A percentile compares a stretch with the other conserved stretches of the same genome.
These are phyloP conservation scores for Chaetoderma sp. DNA, from an alignment of 2,888 invertebrate genomes.

Conservation along the genomic window DNA sequence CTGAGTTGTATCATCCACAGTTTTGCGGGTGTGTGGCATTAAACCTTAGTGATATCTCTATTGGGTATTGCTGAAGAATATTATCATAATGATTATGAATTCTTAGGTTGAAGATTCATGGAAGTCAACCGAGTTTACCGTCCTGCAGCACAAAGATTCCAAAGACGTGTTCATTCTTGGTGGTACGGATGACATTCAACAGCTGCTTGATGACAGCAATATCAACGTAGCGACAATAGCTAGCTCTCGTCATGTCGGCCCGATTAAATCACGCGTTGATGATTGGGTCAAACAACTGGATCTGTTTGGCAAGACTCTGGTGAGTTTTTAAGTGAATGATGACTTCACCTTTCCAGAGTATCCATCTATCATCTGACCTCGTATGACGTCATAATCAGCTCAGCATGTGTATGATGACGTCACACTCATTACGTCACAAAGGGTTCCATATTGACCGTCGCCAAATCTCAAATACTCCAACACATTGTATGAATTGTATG, in stretches of 20 bases:
- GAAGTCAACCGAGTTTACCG: conserved; percentile 83
- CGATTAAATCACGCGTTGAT: conserved; percentile 84
- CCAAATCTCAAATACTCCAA: no score
- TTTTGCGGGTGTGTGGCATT: no score
- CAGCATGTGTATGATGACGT: no score
- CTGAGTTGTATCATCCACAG: no score
- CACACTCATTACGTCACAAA: no score
- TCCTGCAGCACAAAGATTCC: conserved; percentile 83
- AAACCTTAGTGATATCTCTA: no score
- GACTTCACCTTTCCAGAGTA: not conserved
- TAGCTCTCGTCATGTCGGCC: conserved; percentile 87
- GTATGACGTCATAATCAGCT: no score
- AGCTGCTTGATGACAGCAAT: conserved; percentile 85
- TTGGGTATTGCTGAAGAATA: no score
- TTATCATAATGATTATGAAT: no score
- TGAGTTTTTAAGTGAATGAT: conserved; percentile 64
- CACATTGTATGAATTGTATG: no score
- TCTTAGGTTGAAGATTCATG: conserved; percentile 84
- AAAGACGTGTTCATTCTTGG: conserved; percentile 88
- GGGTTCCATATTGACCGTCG: no score
- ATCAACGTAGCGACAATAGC: conserved; percentile 88
- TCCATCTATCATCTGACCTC: no score
- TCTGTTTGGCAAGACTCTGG: conserved; percentile 85
- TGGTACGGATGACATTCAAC: conserved; percentile 86
- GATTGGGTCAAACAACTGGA: conserved; percentile 85